Conservation (phyloP, 30 jellyfish, hydroid and myxozoan genomes). For the Aurelia aurita region DNA sequence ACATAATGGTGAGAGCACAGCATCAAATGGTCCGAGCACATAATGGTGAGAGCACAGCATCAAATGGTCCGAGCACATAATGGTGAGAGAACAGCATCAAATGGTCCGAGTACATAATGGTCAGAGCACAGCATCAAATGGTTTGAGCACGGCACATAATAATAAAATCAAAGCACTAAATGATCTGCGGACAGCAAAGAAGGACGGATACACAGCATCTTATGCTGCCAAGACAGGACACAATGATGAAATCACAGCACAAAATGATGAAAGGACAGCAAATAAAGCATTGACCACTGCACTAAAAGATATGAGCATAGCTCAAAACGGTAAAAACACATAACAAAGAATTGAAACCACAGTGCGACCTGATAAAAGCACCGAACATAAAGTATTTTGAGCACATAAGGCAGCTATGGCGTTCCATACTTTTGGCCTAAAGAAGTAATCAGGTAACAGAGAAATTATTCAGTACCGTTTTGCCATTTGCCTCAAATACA, state of each 20-base stretch:
- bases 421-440: background rate
- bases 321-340: background rate
- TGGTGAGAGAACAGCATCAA: background rate
- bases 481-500: too few relatives aligned
- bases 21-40: background rate
- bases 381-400: too few relatives aligned
- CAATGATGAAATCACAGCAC: background rate
- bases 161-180: background rate
- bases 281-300: background rate
- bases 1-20: background rate
- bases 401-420: too few relatives aligned
- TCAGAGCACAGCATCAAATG: conserved; percentile 14
- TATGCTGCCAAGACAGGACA: conserved; percentile 6
- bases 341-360: too few relatives aligned
- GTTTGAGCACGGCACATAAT: background rate
- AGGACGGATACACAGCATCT: conserved; percentile 10
- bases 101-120: conserved; percentile 5
- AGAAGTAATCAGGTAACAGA: too few relatives aligned
- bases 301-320: background rate
- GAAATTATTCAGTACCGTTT: too few relatives aligned
- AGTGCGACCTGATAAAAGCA: background rate
- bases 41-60: background rate
- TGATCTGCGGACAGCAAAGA: background rate
- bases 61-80: background rate
- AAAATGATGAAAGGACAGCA: background rate